Conservation (phyloP, 92 coral and sea anemone genomes). For the Blastomussa wellsi region DNA sequence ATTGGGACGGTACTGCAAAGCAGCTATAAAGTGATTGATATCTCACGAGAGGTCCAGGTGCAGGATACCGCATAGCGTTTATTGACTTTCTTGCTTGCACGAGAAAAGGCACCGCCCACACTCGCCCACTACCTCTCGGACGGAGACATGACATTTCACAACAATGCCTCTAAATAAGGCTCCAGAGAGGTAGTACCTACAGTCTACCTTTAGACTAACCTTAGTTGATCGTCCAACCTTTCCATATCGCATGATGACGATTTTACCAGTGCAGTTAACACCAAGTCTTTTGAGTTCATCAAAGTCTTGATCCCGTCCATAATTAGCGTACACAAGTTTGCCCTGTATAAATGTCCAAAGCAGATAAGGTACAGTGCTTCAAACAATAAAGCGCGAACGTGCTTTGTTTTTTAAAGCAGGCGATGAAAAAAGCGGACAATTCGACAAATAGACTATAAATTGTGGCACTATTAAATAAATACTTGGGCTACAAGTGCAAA, state of each 20-base stretch:
- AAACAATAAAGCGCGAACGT: background rate
- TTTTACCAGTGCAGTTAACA: conserved; percentile 67
- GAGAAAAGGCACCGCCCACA: background rate
- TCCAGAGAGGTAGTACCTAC: no score
- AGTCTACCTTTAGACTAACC: conserved; percentile 43
- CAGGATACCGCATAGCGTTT: no score
- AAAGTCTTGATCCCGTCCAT: conserved; percentile 70
- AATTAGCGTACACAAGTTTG: conserved; percentile 80
- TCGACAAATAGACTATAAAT: no score
- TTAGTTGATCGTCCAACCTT: conserved; percentile 56
- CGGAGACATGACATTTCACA: no score
- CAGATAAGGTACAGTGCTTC: background rate
- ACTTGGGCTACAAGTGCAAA: no score
- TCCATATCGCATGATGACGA: conserved; percentile 77
- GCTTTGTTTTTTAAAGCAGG: background rate
- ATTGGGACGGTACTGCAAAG: no score
- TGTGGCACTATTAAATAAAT: no score
- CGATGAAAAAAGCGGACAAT: background rate
- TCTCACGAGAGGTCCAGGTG: no score
- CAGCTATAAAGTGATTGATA: no score
- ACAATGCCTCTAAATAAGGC: no score
- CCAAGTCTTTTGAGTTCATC: conserved; percentile 42
- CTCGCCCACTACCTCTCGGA: background rate
- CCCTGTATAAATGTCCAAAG: conserved; percentile 56
- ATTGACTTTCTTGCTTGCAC: background rate